Evolutionary conservation across 2,888 invertebrate species (phyloP).

Genomic region (Abscondita cerata): DNA sequence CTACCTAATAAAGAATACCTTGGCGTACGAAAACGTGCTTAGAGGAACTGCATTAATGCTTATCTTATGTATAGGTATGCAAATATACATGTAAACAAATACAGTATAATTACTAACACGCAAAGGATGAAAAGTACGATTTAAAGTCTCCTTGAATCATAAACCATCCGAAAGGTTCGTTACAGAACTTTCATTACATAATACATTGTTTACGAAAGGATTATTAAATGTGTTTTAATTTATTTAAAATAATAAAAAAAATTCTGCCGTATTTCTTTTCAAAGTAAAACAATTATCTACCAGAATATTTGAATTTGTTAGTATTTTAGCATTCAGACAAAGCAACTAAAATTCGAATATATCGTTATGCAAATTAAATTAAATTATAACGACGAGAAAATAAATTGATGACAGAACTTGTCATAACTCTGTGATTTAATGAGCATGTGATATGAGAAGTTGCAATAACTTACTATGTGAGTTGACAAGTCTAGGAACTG

Average conservation of each 20-base stretch:
- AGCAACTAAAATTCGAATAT: conserved; percentile 28
- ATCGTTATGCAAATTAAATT: conserved; percentile 32
- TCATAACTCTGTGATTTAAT: too few species aligned
- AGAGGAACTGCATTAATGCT: conserved; percentile 26
- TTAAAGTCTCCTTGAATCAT: conserved; percentile 3
- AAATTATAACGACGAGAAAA: conserved; percentile 15
- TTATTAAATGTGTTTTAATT: too few species aligned
- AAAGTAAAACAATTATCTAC: conserved; percentile 31
- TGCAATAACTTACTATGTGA: too few species aligned
- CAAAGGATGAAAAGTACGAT: conserved; percentile 15
- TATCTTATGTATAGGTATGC: conserved; percentile 32
- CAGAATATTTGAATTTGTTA: conserved; percentile 14
- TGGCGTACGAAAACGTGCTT: conserved; percentile 27
- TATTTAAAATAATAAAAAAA: too few species aligned
- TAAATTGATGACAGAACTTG: too few species aligned
- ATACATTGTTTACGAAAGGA: too few species aligned
- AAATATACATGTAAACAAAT: conserved; percentile 35
- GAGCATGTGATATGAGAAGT: too few species aligned
- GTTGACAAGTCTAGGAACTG: too few species aligned
- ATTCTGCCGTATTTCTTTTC: conserved; percentile 16
- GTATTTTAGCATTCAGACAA: conserved; percentile 29
- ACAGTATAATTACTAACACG: conserved; percentile 34
- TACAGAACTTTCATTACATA: too few species aligned
- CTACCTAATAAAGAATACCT: conserved; percentile 32
- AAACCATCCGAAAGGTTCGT: conserved; percentile 4